These are phyloP conservation scores for Limenitis camilla DNA, from an alignment of 2,888 invertebrate species.

Conservation along the genomic window DNA sequence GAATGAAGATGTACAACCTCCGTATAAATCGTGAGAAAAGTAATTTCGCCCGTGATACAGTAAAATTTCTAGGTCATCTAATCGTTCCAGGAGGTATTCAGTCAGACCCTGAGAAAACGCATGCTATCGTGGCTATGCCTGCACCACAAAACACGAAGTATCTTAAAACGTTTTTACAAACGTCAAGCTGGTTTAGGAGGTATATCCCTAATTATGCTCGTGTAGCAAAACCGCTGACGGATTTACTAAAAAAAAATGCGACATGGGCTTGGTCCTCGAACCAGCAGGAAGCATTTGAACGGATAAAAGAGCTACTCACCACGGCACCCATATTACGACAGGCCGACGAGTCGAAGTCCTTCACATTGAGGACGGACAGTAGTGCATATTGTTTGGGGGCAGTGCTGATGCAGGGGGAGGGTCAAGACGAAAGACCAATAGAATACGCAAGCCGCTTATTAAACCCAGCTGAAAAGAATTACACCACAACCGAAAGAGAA, in stretches of 20 bases:
- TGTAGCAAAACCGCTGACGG: conserved; percentile 24
- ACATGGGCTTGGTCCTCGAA: conserved; percentile 20
- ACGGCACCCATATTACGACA: not conserved
- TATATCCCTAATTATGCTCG: conserved; percentile 27
- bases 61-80: conserved; percentile 35
- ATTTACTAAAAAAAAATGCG: conserved; percentile 26
- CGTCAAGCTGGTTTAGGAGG: conserved; percentile 30
- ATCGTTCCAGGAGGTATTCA: conserved; percentile 30
- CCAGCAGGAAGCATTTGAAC: not conserved
- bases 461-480: conserved; percentile 36
- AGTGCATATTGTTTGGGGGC: conserved; percentile 21
- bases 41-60: conserved; percentile 24
- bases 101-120: conserved; percentile 31
- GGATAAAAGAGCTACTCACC: no score
- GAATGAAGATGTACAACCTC: conserved; percentile 25
- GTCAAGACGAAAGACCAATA: conserved; percentile 2
- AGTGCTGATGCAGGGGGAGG: conserved; percentile 23
- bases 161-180: conserved; percentile 27
- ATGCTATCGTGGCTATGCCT: conserved; percentile 27
- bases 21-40: conserved; percentile 32
- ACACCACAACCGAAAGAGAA: conserved; percentile 46
- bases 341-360: not conserved
- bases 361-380: not conserved
- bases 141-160: conserved; percentile 25
- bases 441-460: conserved; percentile 29